Evolutionary conservation across 1,140 invertebrate species (phyloP), one percentile per base, ranked within the genome.

Genomic region (Drosophila pallidifrons): DNA sequence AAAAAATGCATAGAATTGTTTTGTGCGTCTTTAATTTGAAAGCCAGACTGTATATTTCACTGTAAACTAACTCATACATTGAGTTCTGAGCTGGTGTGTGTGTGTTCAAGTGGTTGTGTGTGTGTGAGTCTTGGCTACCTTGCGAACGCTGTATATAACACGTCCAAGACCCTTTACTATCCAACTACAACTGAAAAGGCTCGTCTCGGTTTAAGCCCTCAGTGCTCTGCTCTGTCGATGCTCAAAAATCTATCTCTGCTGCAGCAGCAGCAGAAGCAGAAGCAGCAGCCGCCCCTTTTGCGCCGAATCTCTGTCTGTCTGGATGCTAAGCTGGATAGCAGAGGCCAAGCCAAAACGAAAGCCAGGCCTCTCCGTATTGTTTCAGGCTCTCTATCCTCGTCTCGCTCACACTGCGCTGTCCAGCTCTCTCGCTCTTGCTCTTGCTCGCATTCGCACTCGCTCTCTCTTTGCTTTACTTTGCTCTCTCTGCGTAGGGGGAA

Each of bases 161-260:
- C 85, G 85, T 89, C 85, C 81, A 89, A 85, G 81, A 81, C 60
- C 86, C 85, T 89, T 85, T 89, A 89, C 85, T 89, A 89, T 89
- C 85, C 85, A 89, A 89, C 85, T 89, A 89, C 85, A 89, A 89
- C 85, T 89, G 85, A 89, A 89, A 85, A 75, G 85, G 75, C 81
- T 79, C 66, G 72, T 52, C 78, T 61, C 71, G 77, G 47, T 45
- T 76, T 47, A 57, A 74, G 71, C 30, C 43, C 65, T 61, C 66
- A 32, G 61, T 61, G 45, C 51, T 32, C n/a, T 25, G 20, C 20
- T 20, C 51, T 54, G 51, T 11, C 5, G n/a, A 1, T 49, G 46
- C 47, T 28, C 10, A 10, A 10, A 38, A 8, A 38, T 38, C 5
- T 49, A 0, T 15, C 16, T 6, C 47, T 49, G 15, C 20, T 25